Percentiles rank a stretch among this genome's conserved stretches.
phyloP scores from a whole-genome alignment of 2,113 vertebrate species.

The Burhinus oedicnemus region DNA sequence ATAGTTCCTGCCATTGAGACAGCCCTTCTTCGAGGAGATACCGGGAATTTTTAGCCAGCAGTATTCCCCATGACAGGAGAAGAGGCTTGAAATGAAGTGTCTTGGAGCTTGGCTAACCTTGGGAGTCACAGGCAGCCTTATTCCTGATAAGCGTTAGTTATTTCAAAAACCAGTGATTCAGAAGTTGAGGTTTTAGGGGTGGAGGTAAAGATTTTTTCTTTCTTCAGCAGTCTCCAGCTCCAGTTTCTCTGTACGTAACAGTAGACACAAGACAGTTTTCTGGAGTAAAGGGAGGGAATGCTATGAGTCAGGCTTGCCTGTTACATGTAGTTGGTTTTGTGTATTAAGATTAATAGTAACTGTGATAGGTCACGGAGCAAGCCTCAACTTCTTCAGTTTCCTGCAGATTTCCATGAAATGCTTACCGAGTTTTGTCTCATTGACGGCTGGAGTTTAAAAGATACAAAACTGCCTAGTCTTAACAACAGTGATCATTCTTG shows the following conservation, averaged over 20 bases:
- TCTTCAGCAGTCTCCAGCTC: neutral
- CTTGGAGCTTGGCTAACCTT: neutral
- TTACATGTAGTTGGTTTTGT: neutral
- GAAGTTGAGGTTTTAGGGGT: neutral
- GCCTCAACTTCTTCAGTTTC: neutral
- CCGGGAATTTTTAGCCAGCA: neutral
- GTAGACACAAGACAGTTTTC: neutral
- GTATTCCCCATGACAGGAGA: neutral
- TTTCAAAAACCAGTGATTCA: neutral
- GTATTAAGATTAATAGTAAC: neutral
- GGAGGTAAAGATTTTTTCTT: neutral
- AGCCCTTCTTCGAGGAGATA: neutral
- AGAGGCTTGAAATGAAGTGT: neutral
- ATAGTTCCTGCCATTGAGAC: neutral
- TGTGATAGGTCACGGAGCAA: neutral
- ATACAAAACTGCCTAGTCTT: neutral
- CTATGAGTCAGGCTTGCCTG: neutral
- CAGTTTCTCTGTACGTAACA: neutral
- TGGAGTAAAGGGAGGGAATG: neutral
- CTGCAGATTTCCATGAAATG: neutral
- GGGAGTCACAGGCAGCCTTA: neutral
- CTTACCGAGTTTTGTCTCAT: neutral
- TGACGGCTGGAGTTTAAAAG: neutral
- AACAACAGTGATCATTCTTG: neutral
- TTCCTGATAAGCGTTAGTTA: neutral